Percentiles rank a stretch among this genome's conserved stretches.
Evolutionary conservation across 1,140 invertebrate genomes (phyloP).

Genomic region (Phymastichus coffea): DNA sequence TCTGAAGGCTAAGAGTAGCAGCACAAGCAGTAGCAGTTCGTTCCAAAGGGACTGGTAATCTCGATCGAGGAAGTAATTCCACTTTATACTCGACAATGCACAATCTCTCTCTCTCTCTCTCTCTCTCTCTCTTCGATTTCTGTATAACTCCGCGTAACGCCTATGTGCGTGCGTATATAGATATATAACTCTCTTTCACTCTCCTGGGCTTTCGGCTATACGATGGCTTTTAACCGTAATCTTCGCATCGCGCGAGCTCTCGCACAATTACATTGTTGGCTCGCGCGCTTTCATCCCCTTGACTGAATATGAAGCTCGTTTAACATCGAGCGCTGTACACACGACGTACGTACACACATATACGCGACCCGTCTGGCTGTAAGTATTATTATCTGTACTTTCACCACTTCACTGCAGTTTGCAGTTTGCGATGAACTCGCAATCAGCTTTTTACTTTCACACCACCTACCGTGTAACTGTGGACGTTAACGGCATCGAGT

Average conservation of each 20-base stretch:
- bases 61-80: constrained; percentile 11
- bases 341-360: neutral
- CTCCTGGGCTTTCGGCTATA: neutral
- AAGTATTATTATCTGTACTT: constrained; percentile 1
- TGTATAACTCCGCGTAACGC: no score
- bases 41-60: constrained; percentile 13
- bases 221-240: neutral
- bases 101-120: neutral
- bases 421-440: neutral
- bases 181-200: no score
- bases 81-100: constrained; percentile 6
- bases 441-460: no score
- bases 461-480: no score
- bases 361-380: no score
- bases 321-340: neutral
- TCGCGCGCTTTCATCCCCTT: neutral
- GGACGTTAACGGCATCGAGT: no score
- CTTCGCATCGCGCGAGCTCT: no score
- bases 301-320: neutral
- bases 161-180: no score
- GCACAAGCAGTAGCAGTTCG: no score
- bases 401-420: neutral
- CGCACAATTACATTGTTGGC: constrained; percentile 1
- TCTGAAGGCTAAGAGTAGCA: no score
- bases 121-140: neutral